Conservation (phyloP, 2,113 vertebrate species). For the Gallinago media region DNA sequence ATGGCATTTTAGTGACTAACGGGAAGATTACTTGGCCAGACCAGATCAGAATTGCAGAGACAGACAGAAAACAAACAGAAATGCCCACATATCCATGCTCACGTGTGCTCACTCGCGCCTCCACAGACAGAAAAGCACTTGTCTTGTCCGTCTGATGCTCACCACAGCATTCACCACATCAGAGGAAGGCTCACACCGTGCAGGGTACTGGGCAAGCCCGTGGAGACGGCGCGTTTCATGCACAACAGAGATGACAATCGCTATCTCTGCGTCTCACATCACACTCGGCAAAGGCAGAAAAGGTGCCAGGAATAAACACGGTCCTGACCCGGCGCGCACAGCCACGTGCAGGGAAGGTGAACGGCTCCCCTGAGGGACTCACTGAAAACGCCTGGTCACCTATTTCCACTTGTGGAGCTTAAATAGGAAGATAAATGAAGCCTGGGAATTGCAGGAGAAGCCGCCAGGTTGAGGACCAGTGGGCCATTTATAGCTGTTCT, state of each 20-base stretch:
- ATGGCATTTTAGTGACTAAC: background rate
- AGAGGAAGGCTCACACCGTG: fast-evolving
- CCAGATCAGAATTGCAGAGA: background rate
- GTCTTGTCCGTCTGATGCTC: background rate
- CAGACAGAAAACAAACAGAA: conserved; percentile 26
- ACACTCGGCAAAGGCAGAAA: background rate
- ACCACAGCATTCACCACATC: background rate
- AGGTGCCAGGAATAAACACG: background rate
- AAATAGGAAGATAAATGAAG: background rate
- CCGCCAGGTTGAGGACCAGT: background rate
- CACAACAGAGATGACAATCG: background rate
- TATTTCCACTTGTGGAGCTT: background rate
- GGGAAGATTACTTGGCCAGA: background rate
- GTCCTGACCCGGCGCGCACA: fast-evolving
- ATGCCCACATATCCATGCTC: background rate
- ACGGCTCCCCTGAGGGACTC: background rate
- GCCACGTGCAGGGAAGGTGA: fast-evolving
- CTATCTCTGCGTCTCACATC: background rate
- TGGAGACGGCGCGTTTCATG: fast-evolving
- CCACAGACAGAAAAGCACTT: background rate
- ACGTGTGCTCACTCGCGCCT: fast-evolving
- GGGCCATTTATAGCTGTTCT: background rate
- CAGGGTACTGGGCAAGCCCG: fast-evolving
- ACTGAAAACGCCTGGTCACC: background rate
- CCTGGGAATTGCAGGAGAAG: background rate